Evolutionary conservation across 2,888 invertebrate genomes (phyloP), one percentile per base, ranked within the genome.

Genomic region (Epsilonema sp.): DNA sequence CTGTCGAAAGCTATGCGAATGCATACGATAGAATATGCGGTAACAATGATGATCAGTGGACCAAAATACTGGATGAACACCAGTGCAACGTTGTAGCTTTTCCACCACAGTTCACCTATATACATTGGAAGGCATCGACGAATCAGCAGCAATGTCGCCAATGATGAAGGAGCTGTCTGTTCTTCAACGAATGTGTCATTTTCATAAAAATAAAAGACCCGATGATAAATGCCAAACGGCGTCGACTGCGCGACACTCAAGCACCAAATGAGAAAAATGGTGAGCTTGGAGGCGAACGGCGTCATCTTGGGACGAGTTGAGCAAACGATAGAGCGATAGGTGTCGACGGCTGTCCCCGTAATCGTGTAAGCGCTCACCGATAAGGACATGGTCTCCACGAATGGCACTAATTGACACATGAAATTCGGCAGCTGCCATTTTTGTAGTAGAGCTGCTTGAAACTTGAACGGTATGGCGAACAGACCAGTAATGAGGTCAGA

Each of bases 401-500:
- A 86, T 0, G 85, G 84, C 55, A 84, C 83, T 64, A 85, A 79
- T 0, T 80, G 76, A 64, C 86, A 86, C 78, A 86, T 80, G 64
- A 84, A 80, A 60, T 77, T 71, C 0, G 85, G 84, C 42, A 85
- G 72, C 57, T 80, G 75, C 85, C 86, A 86, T 54, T 80, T 72
- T 67, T 86, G 85, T 11, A 84, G 72, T 41, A 84, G 68, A 1
- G 85, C 85, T 2, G 84, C 83, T 31, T 57, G 57, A 44, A 83
- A 89, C 71, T 86, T 92, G 73, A 92, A 89, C 39, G 85, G 84
- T 51, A 90, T 89, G 69, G 92, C 92, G 53, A 92, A 72, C 0
- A 86, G 80, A 1, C 90, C 87, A 37, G 89, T 87, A 80, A 92
- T 81, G 20, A 85, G 80, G 67, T 94, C 94, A 5, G 92, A 90